These are phyloP conservation scores for Papilio demoleus DNA, from an alignment of 2,888 invertebrate genomes.

Conservation along the genomic window DNA sequence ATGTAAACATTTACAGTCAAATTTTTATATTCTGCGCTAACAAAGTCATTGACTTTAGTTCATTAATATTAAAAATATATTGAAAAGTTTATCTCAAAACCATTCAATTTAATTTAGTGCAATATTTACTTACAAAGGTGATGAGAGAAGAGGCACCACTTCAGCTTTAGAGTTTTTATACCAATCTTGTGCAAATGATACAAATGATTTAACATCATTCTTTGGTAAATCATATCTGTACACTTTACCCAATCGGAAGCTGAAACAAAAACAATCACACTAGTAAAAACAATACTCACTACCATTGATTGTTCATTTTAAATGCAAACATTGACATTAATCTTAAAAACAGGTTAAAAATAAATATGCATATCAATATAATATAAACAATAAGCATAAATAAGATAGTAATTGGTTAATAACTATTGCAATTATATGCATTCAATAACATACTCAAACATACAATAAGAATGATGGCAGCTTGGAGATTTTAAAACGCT, in stretches of 20 bases:
- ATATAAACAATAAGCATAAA: neutral
- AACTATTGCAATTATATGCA: neutral
- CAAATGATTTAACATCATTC: slow-evolving; percentile 88
- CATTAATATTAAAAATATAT: too few relatives aligned
- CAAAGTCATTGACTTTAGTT: too few relatives aligned
- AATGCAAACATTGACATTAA: too few relatives aligned
- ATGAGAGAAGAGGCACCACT: slow-evolving; percentile 87
- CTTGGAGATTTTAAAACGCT: slow-evolving; percentile 88
- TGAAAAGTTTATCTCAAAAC: too few relatives aligned
- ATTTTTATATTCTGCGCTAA: too few relatives aligned
- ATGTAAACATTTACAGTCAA: too few relatives aligned
- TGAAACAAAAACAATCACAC: slow-evolving; percentile 60
- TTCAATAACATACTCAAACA: slow-evolving; percentile 1
- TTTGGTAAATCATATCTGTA: slow-evolving; percentile 91
- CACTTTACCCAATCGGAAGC: slow-evolving; percentile 93
- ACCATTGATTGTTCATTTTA: too few relatives aligned
- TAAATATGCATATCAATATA: neutral
- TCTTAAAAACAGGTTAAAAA: too few relatives aligned
- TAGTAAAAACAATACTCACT: neutral
- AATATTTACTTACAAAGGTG: slow-evolving; percentile 89
- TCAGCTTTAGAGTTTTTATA: slow-evolving; percentile 90
- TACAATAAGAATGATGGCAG: slow-evolving; percentile 91
- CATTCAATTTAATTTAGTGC: too few relatives aligned
- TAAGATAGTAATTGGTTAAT: too few relatives aligned
- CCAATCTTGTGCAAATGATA: slow-evolving; percentile 91